phyloP scores from a whole-genome alignment of 2,888 invertebrate genomes.

The Allophyes oxyacanthae region DNA sequence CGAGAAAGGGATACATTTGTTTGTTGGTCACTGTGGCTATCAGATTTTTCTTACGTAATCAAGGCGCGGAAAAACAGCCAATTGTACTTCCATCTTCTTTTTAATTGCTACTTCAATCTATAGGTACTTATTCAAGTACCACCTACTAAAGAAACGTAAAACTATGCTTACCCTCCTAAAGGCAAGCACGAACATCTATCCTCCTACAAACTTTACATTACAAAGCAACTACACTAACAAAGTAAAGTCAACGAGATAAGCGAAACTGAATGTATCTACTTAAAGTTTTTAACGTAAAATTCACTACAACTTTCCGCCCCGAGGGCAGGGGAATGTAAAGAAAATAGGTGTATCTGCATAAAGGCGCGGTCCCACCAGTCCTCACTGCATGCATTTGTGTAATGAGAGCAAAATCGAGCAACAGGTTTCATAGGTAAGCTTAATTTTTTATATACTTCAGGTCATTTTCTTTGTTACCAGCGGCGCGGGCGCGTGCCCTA shows the following conservation, averaged over 20 bases:
- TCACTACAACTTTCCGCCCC: slow-evolving; percentile 45
- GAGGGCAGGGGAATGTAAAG: slow-evolving; percentile 48
- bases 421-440: slow-evolving; percentile 58
- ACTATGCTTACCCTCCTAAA: slow-evolving; percentile 17
- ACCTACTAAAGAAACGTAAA: not conserved
- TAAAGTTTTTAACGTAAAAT: slow-evolving; percentile 50
- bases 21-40: too few species aligned
- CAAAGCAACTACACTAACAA: slow-evolving; percentile 48
- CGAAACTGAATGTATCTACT: slow-evolving; percentile 42
- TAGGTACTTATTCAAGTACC: too few species aligned
- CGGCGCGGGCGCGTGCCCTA: slow-evolving; percentile 1
- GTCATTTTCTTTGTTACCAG: slow-evolving; percentile 11
- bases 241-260: slow-evolving; percentile 48
- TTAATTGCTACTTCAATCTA: too few species aligned
- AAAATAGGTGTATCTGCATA: slow-evolving; percentile 50
- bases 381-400: slow-evolving; percentile 51
- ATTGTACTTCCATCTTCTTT: too few species aligned
- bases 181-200: slow-evolving; percentile 28
- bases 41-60: too few species aligned
- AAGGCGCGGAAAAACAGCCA: too few species aligned
- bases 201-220: slow-evolving; percentile 23
- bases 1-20: too few species aligned
- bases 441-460: slow-evolving; percentile 40
- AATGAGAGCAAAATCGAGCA: slow-evolving; percentile 58
- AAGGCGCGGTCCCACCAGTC: slow-evolving; percentile 28